Conservation (phyloP, 2,888 invertebrate genomes). For the Sacculina carcini region DNA sequence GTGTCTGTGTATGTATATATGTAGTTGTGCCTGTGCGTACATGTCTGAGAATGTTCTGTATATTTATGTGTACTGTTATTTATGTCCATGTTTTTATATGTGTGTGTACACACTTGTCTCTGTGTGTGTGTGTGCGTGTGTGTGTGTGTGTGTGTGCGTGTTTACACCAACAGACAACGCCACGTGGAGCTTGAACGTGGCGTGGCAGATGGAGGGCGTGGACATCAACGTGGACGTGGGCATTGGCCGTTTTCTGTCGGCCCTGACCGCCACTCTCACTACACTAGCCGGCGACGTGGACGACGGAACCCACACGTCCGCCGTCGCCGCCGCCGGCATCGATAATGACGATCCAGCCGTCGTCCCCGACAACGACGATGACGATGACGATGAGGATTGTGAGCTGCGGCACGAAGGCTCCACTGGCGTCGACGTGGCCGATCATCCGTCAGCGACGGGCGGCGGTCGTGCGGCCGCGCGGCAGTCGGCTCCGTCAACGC, state of each 20-base stretch:
- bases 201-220: conserved; percentile 98
- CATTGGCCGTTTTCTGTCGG: conserved; percentile 82
- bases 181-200: conserved; percentile 91
- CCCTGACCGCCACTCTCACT: conserved; percentile 79
- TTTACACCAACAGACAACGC: conserved; percentile 42
- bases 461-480: too few relatives aligned
- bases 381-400: conserved; percentile 7
- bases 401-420: not conserved
- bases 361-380: conserved; percentile 2
- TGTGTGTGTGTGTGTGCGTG: not conserved
- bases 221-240: conserved; percentile 86
- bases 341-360: conserved; percentile 33
- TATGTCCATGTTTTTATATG: too few relatives aligned
- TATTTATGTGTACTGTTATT: too few relatives aligned
- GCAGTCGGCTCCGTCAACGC: not conserved
- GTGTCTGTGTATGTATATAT: too few relatives aligned
- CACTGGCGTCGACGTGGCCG: not conserved
- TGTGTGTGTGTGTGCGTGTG: too few relatives aligned
- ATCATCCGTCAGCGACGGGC: too few relatives aligned
- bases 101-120: too few relatives aligned
- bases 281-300: conserved; percentile 67
- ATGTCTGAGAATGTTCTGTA: too few relatives aligned
- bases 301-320: conserved; percentile 28
- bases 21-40: too few relatives aligned
- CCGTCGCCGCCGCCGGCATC: conserved; percentile 27